Base-by-base conservation (phyloP, 2,113 vertebrate genomes). In the Setophaga petechia region DNA sequence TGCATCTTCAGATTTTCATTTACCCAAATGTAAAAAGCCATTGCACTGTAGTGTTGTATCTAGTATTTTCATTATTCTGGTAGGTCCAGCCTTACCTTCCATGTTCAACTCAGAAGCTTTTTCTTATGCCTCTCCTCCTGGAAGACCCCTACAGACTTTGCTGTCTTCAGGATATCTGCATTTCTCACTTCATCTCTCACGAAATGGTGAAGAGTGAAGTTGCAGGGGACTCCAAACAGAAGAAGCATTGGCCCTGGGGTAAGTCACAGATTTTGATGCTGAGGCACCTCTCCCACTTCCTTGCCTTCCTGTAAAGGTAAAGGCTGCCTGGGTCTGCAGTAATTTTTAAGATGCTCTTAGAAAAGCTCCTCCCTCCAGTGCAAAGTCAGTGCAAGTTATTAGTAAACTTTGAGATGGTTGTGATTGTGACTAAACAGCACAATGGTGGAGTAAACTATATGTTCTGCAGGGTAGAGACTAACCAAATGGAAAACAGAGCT, bases 341-440 rank as follows among this genome's bases (percentile, higher is more conserved):
- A 75, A 59, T 78, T 78, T 93, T 83, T 80, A 59, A 78, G 35
- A 61, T 61, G 41, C n/a, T 89, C 62, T 66, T 46, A 93, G 58
- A 72, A 49, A 57, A 57, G 5, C 6, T 76, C 7, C 55, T 85
- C 35, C 10, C 15, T 54, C 31, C 76, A 66, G 17, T 18, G 41
- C 61, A 79, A 95, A 88, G 61, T 20, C 5, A 27, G 19, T 75
- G 31, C 31, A 73, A 30, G 33, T 62, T 61, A 58, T 82, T 63
- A 63, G 47, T 25, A 74, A 77, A 86, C 24, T 71, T 67, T 15
- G 24, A 73, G 43, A 44, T 20, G 14, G 10, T 47, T 74, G 33
- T 55, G 25, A 12, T 67, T 63, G 55, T 59, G 73, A 63, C 37
- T 80, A 28, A 92, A 74, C 55, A 89, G 23, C 17, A 41, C 6